phyloP scores from a whole-genome alignment of 2,113 vertebrate species.

The Corythornis vintsioides region DNA sequence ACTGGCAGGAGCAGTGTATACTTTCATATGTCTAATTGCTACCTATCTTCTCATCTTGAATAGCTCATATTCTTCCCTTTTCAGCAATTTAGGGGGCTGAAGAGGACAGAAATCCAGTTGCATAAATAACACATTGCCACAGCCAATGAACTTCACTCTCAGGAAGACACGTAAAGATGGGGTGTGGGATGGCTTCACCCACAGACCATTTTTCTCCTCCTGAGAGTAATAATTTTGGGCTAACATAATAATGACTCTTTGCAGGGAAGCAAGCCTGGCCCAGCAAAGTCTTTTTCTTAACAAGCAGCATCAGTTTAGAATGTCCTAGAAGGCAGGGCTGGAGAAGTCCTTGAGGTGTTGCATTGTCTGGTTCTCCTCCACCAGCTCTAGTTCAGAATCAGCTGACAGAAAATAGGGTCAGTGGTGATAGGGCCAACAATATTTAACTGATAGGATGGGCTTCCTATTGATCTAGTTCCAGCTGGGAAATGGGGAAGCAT shows the following conservation, averaged over 20 bases:
- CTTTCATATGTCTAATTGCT: not conserved
- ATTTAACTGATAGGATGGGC: not conserved
- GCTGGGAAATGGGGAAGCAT: not conserved
- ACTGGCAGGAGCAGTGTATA: not conserved
- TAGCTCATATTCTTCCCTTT: not conserved
- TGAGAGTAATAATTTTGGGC: not conserved
- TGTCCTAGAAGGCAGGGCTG: not conserved
- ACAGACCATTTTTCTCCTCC: not conserved
- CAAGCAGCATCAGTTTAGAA: not conserved
- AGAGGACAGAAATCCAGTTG: not conserved
- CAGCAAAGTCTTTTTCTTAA: not conserved
- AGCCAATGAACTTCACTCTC: accelerated
- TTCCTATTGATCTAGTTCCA: not conserved
- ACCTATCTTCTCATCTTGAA: not conserved
- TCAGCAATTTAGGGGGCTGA: not conserved
- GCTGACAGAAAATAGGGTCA: not conserved
- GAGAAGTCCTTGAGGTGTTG: not conserved
- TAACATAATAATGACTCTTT: not conserved
- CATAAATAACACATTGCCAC: not conserved
- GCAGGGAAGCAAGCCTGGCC: not conserved
- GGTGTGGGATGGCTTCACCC: not conserved
- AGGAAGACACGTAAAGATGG: not conserved
- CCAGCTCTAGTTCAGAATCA: too few relatives aligned
- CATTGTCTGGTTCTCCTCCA: not conserved
- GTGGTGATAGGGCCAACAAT: accelerated